A percentile compares a stretch with the other conserved stretches of the same genome.
Evolutionary conservation across 2,888 invertebrate species (phyloP).

Genomic region (Polyommatus icarus): DNA sequence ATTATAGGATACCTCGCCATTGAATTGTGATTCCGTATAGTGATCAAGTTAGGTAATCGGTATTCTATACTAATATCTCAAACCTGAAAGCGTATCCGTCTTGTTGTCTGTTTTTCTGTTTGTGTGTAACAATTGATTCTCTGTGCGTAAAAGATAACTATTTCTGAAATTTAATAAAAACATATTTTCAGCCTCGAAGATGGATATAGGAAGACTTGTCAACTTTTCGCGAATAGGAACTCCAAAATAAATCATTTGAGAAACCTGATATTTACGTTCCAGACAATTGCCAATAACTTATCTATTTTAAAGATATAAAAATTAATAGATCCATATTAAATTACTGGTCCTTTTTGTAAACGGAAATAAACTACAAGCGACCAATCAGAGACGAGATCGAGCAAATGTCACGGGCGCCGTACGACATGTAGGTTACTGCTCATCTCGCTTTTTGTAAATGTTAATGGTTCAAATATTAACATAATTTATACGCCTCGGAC

Average conservation of each 20-base stretch:
- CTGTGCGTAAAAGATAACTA: no score
- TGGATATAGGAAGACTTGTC: background rate
- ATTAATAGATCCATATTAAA: background rate
- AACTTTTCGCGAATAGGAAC: background rate
- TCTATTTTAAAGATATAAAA: background rate
- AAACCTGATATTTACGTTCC: background rate
- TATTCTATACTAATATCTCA: no score
- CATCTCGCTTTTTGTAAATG: conserved; percentile 25
- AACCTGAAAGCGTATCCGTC: no score
- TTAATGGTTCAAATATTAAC: conserved; percentile 25
- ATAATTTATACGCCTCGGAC: conserved; percentile 25
- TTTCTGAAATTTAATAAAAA: no score
- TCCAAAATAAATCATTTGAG: background rate
- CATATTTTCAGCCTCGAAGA: background rate
- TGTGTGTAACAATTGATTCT: no score
- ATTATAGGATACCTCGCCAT: background rate
- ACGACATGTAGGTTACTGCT: conserved; percentile 1
- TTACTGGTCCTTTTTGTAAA: background rate
- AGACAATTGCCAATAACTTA: background rate
- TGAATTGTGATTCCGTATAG: background rate
- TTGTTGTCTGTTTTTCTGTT: no score
- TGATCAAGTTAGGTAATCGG: background rate
- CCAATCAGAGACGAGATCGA: background rate
- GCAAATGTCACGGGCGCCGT: conserved; percentile 9
- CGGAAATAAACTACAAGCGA: background rate